Conservation (phyloP, 2,113 vertebrate genomes). For the Syngnathoides biaculeatus region DNA sequence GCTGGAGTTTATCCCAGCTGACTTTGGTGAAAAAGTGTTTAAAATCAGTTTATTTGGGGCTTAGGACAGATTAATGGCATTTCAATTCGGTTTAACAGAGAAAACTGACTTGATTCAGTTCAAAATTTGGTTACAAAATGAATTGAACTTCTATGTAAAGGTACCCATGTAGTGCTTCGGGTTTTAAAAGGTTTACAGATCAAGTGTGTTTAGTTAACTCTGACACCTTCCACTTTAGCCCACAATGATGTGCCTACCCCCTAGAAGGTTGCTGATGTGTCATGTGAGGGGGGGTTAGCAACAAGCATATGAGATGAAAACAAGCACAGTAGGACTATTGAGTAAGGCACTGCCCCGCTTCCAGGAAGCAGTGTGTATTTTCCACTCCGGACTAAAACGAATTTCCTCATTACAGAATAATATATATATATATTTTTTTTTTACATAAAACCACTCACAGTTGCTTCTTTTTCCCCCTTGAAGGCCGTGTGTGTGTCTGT, state of each 20-base stretch:
- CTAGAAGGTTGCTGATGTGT: constrained; percentile 2
- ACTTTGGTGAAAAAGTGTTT: no score
- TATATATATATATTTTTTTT: not conserved
- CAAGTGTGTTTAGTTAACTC: not conserved
- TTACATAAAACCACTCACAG: not conserved
- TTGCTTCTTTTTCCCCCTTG: not conserved
- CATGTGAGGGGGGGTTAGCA: not conserved
- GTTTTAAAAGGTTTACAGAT: not conserved
- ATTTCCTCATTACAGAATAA: not conserved
- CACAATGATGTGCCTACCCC: constrained; percentile 1
- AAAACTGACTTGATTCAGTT: no score
- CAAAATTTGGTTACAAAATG: not conserved
- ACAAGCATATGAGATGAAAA: constrained; percentile 9
- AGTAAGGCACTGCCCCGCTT: constrained; percentile 42
- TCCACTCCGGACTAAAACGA: not conserved
- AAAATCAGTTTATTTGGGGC: no score
- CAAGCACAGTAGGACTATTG: constrained; percentile 29
- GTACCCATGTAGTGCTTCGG: not conserved
- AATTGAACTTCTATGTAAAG: not conserved
- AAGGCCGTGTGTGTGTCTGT: constrained; percentile 9
- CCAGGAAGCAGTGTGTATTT: constrained; percentile 30
- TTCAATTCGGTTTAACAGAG: no score
- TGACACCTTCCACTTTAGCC: constrained; percentile 35
- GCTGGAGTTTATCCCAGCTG: no score
- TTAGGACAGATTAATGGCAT: no score